Percentiles rank a stretch among this genome's conserved stretches.
Evolutionary conservation across 2,797 vertebrate species (phyloP).

Genomic region (Euphonia xanthogaster): DNA sequence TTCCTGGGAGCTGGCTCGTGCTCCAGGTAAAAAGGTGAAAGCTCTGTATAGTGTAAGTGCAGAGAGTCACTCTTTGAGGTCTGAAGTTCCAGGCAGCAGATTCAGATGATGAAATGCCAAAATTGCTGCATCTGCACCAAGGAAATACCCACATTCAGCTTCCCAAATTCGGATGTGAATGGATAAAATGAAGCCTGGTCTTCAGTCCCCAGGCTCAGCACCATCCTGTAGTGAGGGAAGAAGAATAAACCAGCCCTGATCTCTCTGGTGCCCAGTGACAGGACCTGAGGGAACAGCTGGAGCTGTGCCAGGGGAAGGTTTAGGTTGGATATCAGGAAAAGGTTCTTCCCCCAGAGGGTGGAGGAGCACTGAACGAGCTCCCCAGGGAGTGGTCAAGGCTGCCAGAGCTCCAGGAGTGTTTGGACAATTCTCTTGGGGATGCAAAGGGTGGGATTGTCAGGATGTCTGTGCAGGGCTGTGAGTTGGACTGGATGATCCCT

Average conservation of each 20-base stretch:
- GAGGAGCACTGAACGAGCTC: not conserved
- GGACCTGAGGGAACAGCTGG: not conserved
- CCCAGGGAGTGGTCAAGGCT: not conserved
- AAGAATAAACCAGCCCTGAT: not conserved
- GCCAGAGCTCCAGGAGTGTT: not conserved
- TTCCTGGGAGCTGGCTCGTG: not conserved
- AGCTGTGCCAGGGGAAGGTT: not conserved
- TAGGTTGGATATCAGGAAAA: not conserved
- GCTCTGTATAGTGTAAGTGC: not conserved
- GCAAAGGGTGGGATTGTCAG: not conserved
- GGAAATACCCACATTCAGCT: not conserved
- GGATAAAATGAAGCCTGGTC: not conserved
- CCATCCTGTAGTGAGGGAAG: not conserved
- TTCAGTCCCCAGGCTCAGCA: not conserved
- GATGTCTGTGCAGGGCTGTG: fast-evolving
- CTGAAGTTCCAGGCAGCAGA: not conserved
- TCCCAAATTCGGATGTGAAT: not conserved
- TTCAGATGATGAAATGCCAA: not conserved
- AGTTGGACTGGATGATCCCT: not conserved
- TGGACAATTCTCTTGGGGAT: fast-evolving
- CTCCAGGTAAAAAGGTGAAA: not conserved
- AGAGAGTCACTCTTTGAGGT: not conserved
- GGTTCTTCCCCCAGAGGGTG: not conserved
- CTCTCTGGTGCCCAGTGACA: not conserved
- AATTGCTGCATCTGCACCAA: not conserved